These are phyloP conservation scores for Coracopsis vasa DNA, from an alignment of 2,113 vertebrate genomes.

Conservation along the genomic window DNA sequence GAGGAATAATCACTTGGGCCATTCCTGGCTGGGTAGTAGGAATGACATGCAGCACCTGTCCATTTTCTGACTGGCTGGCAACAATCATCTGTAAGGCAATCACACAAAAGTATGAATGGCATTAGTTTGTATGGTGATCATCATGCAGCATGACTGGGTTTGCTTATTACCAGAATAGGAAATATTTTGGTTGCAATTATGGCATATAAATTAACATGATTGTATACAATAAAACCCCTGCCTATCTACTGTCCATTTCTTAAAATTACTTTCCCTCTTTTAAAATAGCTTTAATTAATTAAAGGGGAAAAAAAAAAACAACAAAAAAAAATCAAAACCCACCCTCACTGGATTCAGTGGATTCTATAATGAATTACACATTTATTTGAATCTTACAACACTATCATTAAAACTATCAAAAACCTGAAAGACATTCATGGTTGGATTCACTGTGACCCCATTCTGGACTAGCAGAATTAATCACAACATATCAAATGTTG, in stretches of 20 bases:
- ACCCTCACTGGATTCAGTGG: background rate
- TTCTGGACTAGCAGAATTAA: background rate
- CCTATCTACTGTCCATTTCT: background rate
- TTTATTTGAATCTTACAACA: background rate
- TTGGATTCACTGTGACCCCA: background rate
- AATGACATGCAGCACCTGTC: slow-evolving; percentile 79
- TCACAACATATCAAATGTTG: background rate
- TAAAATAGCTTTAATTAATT: background rate
- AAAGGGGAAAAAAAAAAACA: background rate
- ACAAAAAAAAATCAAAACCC: background rate
- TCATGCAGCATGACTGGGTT: background rate
- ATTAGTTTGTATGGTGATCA: background rate
- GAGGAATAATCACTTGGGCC: slow-evolving; percentile 79
- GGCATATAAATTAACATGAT: background rate
- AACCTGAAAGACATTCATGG: background rate
- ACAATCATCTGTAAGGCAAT: slow-evolving; percentile 78
- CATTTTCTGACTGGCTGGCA: slow-evolving; percentile 77
- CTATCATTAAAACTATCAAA: background rate
- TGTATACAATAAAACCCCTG: background rate
- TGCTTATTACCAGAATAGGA: background rate
- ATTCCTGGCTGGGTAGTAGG: slow-evolving; percentile 76
- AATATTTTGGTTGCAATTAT: background rate
- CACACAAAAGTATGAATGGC: background rate
- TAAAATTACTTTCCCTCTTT: background rate
- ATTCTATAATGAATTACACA: background rate